Conservation (phyloP, 2,797 vertebrate genomes). For the Myoxocephalus aenaeus region DNA sequence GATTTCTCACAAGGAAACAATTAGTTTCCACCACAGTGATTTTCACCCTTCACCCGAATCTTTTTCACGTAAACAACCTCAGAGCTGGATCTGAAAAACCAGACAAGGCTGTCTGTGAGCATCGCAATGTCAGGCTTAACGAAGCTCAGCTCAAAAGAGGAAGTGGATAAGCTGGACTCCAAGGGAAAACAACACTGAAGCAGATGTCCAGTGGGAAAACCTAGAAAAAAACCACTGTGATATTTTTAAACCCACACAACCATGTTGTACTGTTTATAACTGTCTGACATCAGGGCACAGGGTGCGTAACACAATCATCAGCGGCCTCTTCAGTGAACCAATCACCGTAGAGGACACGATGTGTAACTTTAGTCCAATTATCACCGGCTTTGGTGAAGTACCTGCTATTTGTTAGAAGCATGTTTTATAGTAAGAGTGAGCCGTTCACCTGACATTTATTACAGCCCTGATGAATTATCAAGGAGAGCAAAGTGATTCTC, state of each 20-base stretch:
- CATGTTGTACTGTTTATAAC: background rate
- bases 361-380: conserved; percentile 20
- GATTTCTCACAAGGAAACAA: too few species aligned
- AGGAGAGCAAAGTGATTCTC: conserved; percentile 47
- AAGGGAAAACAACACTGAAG: conserved; percentile 7
- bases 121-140: background rate
- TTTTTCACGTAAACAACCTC: background rate
- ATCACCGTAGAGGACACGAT: conserved; percentile 24
- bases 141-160: conserved; percentile 10
- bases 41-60: background rate
- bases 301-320: background rate
- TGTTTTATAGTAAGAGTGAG: conserved; percentile 49
- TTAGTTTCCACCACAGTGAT: too few species aligned
- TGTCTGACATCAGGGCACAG: background rate
- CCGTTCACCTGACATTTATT: conserved; percentile 60
- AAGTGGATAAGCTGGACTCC: background rate
- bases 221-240: background rate
- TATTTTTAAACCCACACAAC: conserved; percentile 16
- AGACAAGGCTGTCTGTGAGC: background rate
- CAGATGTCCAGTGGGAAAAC: background rate
- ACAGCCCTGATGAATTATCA: conserved; percentile 59
- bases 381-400: conserved; percentile 33
- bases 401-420: conserved; percentile 47
- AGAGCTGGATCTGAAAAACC: background rate
- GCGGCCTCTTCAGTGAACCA: conserved; percentile 8